Base-by-base conservation (phyloP, 2,797 vertebrate species). In the Podarcis lilfordi region DNA sequence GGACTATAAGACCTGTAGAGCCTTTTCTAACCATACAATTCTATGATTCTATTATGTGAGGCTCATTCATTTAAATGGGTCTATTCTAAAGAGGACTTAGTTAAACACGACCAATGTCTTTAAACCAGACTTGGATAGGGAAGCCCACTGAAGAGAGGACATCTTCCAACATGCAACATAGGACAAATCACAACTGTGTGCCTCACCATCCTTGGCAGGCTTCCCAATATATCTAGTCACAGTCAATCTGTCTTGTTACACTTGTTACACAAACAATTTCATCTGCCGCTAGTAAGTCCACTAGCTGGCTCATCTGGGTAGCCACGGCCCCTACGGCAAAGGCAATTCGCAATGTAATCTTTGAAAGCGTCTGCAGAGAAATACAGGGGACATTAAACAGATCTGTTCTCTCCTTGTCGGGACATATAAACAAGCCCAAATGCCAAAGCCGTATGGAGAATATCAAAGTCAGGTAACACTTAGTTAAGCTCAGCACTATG, bases 401-500 rank as follows among this genome's bases (percentile, higher is more conserved):
- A 96, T 85, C 82, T 37, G 50, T 45, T 86, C 92, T 45, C 82
- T 89, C 91, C 79, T 89, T 92, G 91, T 95, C 93, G 91, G 86
- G 88, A 75, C 2, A 1, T 81, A 92, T 95, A 97, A 96, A 95
- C 92, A 94, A 89, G 93, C 77, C 89, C 90, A 93, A 94, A 95
- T 96, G 91, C 0, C 82, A 90, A 88, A 55, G 86, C 82, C 87
- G 84, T 45, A 92, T 92, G 93, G 25, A 87, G 86, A 96, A 68
- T 89, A 93, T 96, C 95, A 94, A 93, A 95, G 88, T 88, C 88
- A 78, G 88, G 90, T 86, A 93, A 93, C 92, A 92, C 89, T 94
- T 40, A 89, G 85, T 15, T 86, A 84, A 25, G 86, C 15, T 2
- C 84, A 89, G 37, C 69, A 78, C 7, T 68, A 35, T 79, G 82